These are phyloP conservation scores for Nixonia krombeini DNA, from an alignment of 1,140 invertebrate species.

Conservation along the genomic window DNA sequence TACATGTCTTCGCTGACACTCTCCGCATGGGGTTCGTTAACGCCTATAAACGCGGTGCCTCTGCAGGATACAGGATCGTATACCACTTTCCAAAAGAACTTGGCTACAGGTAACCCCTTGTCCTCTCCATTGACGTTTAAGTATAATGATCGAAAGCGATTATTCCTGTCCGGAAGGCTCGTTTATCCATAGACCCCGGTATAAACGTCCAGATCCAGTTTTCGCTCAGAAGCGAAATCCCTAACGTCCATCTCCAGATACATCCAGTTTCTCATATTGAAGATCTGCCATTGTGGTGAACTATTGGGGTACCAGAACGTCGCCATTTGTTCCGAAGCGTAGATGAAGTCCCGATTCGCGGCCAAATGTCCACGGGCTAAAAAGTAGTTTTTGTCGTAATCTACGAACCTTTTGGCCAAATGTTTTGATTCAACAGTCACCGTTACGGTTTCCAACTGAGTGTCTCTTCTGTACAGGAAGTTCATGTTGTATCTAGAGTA, in stretches of 20 bases:
- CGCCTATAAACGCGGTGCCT: neutral
- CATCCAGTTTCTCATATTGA: constrained; percentile 4
- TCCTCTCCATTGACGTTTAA: neutral
- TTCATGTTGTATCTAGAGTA: constrained; percentile 5
- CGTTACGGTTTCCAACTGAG: neutral
- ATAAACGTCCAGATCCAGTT: constrained; percentile 2
- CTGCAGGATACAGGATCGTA: neutral
- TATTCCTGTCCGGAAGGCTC: neutral
- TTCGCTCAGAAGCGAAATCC: neutral
- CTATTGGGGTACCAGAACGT: constrained; percentile 7
- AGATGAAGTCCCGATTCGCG: constrained; percentile 3
- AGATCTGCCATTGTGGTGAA: constrained; percentile 3
- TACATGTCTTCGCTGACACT: neutral
- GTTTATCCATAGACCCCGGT: constrained; percentile 1
- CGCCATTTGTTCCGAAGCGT: constrained; percentile 2
- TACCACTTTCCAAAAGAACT: constrained; percentile 4
- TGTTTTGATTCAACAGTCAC: neutral
- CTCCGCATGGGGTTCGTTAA: constrained; percentile 1
- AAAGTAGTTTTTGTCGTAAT: constrained; percentile 1
- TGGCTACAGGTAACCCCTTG: neutral
- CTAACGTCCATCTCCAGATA: neutral
- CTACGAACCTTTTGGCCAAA: neutral
- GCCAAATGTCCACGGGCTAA: constrained; percentile 3
- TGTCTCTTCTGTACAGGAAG: constrained; percentile 1
- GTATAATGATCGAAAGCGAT: neutral